A percentile compares a stretch with the other conserved stretches of the same genome.
Evolutionary conservation across 2,113 vertebrate species (phyloP).

Genomic region (Platanista minor): DNA sequence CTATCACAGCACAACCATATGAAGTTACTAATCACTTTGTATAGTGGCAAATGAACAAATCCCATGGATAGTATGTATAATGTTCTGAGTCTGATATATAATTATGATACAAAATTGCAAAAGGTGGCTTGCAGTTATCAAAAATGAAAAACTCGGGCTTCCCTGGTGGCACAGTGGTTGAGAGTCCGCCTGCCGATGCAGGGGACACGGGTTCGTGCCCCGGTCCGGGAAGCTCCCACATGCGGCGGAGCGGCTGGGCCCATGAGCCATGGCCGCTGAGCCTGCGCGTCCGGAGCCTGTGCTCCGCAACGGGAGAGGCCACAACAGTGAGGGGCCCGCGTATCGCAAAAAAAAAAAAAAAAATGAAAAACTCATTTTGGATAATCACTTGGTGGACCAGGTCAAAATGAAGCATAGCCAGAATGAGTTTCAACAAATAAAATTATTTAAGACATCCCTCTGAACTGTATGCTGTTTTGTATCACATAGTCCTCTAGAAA

Average conservation of each 20-base stretch:
- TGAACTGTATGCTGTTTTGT: neutral
- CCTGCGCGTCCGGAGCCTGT: no score
- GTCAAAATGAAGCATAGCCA: neutral
- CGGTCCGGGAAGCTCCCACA: no score
- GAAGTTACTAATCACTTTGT: neutral
- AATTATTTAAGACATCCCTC: neutral
- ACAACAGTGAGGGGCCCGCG: no score
- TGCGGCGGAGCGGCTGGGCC: no score
- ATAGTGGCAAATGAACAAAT: neutral
- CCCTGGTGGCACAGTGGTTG: no score
- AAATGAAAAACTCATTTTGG: conserved; percentile 1
- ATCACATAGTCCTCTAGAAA: neutral
- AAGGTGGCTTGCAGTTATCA: neutral
- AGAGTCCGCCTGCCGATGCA: no score
- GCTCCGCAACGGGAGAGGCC: no score
- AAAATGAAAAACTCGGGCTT: conserved; percentile 10
- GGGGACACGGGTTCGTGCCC: no score
- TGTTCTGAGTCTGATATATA: neutral
- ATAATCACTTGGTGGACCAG: neutral
- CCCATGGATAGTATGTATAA: neutral
- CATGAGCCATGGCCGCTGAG: no score
- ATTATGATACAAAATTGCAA: neutral
- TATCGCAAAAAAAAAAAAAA: no score
- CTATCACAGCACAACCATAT: neutral
- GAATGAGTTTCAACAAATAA: neutral